These are phyloP conservation scores for Ciconia nigra DNA, from an alignment of 2,797 vertebrate species.

Conservation along the genomic window DNA sequence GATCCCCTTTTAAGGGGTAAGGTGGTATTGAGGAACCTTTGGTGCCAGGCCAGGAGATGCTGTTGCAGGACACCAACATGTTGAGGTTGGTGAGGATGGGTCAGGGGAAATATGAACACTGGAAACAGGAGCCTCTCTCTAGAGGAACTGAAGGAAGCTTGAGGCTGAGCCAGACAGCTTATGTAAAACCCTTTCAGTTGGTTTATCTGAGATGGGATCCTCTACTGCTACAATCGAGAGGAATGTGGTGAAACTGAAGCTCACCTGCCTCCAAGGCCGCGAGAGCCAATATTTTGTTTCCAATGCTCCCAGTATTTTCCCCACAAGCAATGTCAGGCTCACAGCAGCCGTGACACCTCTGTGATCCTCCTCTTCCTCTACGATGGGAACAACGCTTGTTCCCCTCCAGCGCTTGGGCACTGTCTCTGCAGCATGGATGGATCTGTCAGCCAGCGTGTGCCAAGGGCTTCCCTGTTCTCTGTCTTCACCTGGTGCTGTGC, in stretches of 20 bases:
- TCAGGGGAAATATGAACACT: not conserved
- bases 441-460: not conserved
- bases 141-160: not conserved
- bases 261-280: not conserved
- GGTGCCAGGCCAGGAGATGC: not conserved
- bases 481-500: constrained; percentile 8
- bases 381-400: not conserved
- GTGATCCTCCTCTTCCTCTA: not conserved
- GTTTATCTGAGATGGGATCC: not conserved
- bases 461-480: constrained; percentile 42
- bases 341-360: not conserved
- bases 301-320: constrained; percentile 47
- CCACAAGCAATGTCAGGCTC: constrained; percentile 14
- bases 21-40: accelerated
- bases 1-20: not conserved
- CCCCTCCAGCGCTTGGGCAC: constrained; percentile 9
- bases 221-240: not conserved
- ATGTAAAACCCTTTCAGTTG: not conserved
- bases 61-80: not conserved
- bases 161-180: not conserved
- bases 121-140: not conserved
- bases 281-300: constrained; percentile 52
- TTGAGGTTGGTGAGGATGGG: not conserved
- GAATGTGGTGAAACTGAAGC: not conserved
- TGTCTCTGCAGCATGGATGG: not conserved